Evolutionary conservation across 2,888 invertebrate genomes (phyloP).

Genomic region (Boloria selene): DNA sequence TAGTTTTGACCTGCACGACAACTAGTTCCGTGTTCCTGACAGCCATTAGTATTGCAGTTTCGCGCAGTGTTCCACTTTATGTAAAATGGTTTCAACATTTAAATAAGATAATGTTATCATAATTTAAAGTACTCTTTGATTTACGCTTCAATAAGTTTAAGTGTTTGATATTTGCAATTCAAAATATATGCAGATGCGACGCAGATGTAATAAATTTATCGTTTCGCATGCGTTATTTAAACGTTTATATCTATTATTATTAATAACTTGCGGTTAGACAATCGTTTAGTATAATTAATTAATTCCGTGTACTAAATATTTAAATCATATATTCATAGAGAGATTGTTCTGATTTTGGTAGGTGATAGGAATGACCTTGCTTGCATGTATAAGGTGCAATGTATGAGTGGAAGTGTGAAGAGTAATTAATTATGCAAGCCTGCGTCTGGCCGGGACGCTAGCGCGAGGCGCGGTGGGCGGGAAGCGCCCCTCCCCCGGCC

Average conservation of each 20-base stretch:
- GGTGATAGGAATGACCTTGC: conserved; percentile 72
- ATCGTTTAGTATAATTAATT: too few species aligned
- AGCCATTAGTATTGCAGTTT: background rate
- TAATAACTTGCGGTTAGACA: background rate
- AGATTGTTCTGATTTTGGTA: conserved; percentile 1
- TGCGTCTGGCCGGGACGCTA: conserved; percentile 62
- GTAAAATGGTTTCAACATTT: background rate
- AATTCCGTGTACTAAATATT: too few species aligned
- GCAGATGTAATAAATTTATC: background rate
- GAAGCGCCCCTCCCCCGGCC: conserved; percentile 57
- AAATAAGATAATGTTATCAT: background rate
- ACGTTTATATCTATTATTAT: background rate
- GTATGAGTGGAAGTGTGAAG: conserved; percentile 58
- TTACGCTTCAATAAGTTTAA: background rate
- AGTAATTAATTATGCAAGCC: conserved; percentile 78
- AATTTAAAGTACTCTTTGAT: background rate
- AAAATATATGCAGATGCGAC: background rate
- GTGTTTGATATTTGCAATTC: background rate
- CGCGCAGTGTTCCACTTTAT: background rate
- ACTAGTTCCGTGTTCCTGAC: conserved; percentile 18
- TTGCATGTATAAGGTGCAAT: conserved; percentile 69
- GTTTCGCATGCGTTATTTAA: background rate
- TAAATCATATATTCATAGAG: too few species aligned
- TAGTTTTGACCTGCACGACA: conserved; percentile 59
- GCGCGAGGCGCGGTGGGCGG: conserved; percentile 40